phyloP scores from a whole-genome alignment of 2,797 vertebrate species.

The Argyrosomus regius region DNA sequence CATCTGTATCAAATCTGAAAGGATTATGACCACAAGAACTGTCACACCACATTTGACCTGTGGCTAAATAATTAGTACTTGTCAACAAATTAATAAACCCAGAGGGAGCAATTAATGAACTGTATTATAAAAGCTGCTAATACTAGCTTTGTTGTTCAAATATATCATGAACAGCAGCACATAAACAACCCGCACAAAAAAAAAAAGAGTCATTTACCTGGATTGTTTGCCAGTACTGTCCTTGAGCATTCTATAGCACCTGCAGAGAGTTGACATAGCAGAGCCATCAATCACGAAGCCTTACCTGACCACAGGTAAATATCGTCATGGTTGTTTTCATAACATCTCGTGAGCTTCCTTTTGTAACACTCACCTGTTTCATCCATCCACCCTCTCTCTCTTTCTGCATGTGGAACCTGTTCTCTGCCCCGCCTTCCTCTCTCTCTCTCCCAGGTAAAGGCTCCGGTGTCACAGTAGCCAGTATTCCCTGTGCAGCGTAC shows the following conservation, averaged over 20 bases:
- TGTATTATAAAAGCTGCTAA: background rate
- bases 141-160: background rate
- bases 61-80: background rate
- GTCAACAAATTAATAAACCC: background rate
- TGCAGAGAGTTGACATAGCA: background rate
- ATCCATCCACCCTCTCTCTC: conserved; percentile 14
- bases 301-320: background rate
- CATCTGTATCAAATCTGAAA: conserved; percentile 24
- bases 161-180: background rate
- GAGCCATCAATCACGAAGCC: conserved; percentile 20
- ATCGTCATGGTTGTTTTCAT: conserved; percentile 32
- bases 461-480: conserved; percentile 38
- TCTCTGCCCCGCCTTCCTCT: conserved; percentile 40
- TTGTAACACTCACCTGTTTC: conserved; percentile 39
- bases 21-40: conserved; percentile 5
- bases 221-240: background rate
- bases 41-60: background rate
- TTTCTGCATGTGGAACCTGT: conserved; percentile 2
- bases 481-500: conserved; percentile 39
- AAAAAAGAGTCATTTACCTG: conserved; percentile 53
- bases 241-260: background rate
- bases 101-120: background rate
- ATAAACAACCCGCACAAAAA: background rate
- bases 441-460: conserved; percentile 59
- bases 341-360: conserved; percentile 38